Evolutionary conservation across 2,797 vertebrate genomes (phyloP), one percentile per base, ranked within the genome.

Genomic region (Acrossocheilus fasciatus): DNA sequence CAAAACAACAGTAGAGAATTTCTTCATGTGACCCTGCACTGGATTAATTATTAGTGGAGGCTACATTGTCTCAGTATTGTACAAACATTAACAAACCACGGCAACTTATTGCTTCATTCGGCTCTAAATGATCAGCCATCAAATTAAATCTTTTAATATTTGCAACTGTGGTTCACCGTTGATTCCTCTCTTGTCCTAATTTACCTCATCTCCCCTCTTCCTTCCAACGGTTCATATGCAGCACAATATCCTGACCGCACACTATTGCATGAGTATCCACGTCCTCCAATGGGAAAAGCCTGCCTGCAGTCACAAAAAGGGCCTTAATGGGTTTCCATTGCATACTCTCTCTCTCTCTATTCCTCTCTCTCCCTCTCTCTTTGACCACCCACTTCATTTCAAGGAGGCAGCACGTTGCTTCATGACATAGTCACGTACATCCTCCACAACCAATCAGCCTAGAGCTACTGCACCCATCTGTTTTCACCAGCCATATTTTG

Each of bases 201-300:
- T 54, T 77, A 47, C 54, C 34, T 39, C 20, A 26, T 72, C 76
- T 70, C n/a, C 39, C 36, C 30, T 34, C 7, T 52, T 54, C 12
- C 43, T 30, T 57, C 34, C 30, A 39, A 2, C 18, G 41, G 68
- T 81, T 69, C 59, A 52, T 47, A 52, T n/a, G 34, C 62, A 82
- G 87, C 66, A 82, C 81, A 78, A 84, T 57, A 59, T 69, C 41
- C 73, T 12, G 39, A 66, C 66, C 50, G 82, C 86, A 86, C 78
- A 68, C 87, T 69, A 89, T 50, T 68, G 81, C 68, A 86, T 14
- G 72, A 76, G 81, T 54, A 66, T 72, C 70, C 34, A 66, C 14
- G 20, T 47, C 62, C 73, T 88, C 70, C 79, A 76, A 36, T 83
- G n/a, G 47, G 41, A 74, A 59, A 85, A 34, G 15, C 10, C 10